phyloP scores from a whole-genome alignment of 2,797 vertebrate species.

The Uromys caudimaculatus region DNA sequence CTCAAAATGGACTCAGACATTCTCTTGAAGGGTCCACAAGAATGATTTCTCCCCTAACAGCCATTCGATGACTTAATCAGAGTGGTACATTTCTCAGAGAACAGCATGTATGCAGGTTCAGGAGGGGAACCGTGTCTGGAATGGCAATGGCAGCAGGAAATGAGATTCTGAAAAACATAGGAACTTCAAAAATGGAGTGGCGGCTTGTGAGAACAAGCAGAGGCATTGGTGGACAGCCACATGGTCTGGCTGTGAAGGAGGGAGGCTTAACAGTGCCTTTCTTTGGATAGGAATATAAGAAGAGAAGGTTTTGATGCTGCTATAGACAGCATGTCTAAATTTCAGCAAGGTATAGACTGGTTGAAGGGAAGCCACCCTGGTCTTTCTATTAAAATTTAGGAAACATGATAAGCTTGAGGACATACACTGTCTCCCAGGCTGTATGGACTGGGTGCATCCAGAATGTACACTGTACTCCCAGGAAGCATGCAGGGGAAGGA shows the following conservation, averaged over 20 bases:
- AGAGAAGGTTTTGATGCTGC: not conserved
- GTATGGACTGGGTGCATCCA: not conserved
- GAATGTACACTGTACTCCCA: no score
- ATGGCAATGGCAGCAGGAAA: not conserved
- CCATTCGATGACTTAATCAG: not conserved
- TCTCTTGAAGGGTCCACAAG: not conserved
- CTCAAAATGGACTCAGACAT: not conserved
- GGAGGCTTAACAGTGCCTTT: not conserved
- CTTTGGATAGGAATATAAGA: not conserved
- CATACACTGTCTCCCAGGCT: not conserved
- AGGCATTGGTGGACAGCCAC: not conserved
- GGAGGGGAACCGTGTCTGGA: not conserved
- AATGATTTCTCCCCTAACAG: not conserved
- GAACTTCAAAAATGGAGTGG: not conserved
- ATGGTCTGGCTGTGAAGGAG: not conserved
- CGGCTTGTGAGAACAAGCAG: not conserved
- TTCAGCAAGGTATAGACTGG: not conserved
- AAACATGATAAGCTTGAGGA: not conserved
- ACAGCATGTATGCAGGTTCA: not conserved
- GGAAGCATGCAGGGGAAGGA: no score
- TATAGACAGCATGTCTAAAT: not conserved
- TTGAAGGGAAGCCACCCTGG: not conserved
- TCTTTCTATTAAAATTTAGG: not conserved
- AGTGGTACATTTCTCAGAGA: not conserved
- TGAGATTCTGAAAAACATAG: not conserved